Evolutionary conservation across 2,113 vertebrate species (phyloP).

Genomic region (Plestiodon gilberti): DNA sequence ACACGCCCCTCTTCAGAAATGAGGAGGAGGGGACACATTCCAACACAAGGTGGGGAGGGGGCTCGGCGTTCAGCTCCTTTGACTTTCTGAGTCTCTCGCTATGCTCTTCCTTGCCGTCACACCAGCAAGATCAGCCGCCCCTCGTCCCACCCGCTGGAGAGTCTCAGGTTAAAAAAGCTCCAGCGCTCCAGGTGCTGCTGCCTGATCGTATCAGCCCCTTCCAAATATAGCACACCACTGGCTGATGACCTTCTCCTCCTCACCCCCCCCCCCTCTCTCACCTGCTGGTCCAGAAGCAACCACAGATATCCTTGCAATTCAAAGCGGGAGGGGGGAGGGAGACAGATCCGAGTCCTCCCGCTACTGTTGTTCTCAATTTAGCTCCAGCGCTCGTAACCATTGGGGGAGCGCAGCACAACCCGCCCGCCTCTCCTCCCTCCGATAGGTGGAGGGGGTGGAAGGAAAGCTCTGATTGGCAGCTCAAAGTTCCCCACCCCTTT

Average conservation of each 20-base stretch:
- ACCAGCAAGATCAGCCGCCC: no score
- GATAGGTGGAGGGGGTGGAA: neutral
- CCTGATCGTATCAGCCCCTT: neutral
- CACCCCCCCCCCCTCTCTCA: neutral
- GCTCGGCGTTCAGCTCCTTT: no score
- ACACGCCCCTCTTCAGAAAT: neutral
- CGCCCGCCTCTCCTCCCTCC: neutral
- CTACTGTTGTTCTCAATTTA: constrained; percentile 23
- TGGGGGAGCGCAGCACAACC: neutral
- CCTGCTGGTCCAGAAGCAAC: neutral
- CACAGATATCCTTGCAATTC: neutral
- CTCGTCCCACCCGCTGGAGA: no score
- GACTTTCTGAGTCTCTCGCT: neutral
- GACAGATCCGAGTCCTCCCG: neutral
- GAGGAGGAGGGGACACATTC: no score
- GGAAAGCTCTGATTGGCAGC: neutral
- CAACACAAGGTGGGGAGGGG: neutral
- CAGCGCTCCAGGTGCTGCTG: neutral
- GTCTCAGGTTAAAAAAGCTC: no score
- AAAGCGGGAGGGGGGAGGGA: neutral
- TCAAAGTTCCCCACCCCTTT: neutral
- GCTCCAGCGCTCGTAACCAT: neutral
- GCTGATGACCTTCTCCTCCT: neutral
- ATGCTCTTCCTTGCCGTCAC: neutral
- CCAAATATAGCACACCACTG: neutral